Conservation (phyloP, 2,797 vertebrate genomes). For the Odontamblyopus lacepedii region DNA sequence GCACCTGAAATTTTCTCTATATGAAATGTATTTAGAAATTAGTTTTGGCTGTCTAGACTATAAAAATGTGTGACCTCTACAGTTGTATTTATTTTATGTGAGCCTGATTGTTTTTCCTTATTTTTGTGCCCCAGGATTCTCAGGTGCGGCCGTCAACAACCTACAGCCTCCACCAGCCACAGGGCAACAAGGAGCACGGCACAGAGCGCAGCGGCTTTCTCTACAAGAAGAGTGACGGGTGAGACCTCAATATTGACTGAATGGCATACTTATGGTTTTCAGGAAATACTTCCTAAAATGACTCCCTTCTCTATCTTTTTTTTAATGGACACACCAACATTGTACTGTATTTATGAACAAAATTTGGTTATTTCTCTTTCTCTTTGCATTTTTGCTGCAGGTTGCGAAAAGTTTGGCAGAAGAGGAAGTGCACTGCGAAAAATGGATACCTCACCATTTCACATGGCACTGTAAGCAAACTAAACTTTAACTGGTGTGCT, state of each 20-base stretch:
- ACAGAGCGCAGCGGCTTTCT: conserved; percentile 91
- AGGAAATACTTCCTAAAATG: not conserved
- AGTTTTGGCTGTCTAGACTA: not conserved
- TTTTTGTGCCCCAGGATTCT: conserved; percentile 81
- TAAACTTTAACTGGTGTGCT: not conserved
- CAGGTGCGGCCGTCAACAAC: conserved; percentile 92
- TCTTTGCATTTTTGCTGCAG: conserved; percentile 61
- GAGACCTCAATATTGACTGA: conserved; percentile 34
- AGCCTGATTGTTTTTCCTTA: not conserved
- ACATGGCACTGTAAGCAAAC: conserved; percentile 90
- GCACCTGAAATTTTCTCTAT: not conserved
- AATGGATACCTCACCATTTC: conserved; percentile 99
- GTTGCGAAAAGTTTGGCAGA: conserved; percentile 98
- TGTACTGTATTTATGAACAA: not conserved
- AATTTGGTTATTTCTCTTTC: not conserved
- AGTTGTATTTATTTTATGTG: not conserved
- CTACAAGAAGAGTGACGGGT: conserved; percentile 98
- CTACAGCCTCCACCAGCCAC: conserved; percentile 97
- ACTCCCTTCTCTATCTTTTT: not conserved
- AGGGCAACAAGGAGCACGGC: conserved; percentile 98
- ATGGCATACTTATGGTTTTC: not conserved
- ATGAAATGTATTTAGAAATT: not conserved
- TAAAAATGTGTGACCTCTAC: not conserved
- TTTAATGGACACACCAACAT: not conserved
- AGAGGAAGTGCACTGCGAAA: conserved; percentile 96